Base-by-base conservation (phyloP, 2,888 invertebrate genomes). In the Aphodius sticticus region DNA sequence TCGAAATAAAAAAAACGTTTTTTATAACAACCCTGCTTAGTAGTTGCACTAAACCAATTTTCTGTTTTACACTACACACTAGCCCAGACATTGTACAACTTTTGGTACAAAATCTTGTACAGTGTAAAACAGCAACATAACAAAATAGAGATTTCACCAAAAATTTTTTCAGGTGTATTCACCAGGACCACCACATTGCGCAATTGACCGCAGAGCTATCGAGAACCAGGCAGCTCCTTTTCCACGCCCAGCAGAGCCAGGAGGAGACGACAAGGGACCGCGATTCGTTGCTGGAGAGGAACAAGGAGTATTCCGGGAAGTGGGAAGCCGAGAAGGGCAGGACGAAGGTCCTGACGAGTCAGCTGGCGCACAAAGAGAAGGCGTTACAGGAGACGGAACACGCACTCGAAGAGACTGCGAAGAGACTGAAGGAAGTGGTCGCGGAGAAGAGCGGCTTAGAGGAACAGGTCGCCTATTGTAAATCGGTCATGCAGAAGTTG, bases 101-200 rank as follows among this genome's bases (percentile, higher is more conserved):
- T 26, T 26, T 3, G 26, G 26, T 26, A 3, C 26, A 26, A 26
- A 26, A 2, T 26, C 26, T 26, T 26, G 26, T 26, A 26, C 26
- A 26, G 26, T 26, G 26, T 26, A 26, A 26, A 26, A 26, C 26
- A 26, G 3, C 26, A 26, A 26, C 26, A 3, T 26, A 26, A 1
- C 26, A 3, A 26, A 26, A 26, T 26, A 26, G 26, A 26, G 26
- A 26, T 26, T 26, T 26, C 26, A 26, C 26, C 3, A 53, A 12
- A 6, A 53, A 53, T 53, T 3, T 53, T 53, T 53, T 12, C 53
- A 53, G 53, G 76, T 89, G 90, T 70, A 90, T 90, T 0, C 90
- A 90, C 82, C 85, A 92, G 38, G 90, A 91, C 78, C 92, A 92
- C 80, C 88, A 90, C 76, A 85, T 90, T 14, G 90, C 90, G 0